phyloP scores from a whole-genome alignment of 2,113 vertebrate genomes.

The Bufo gargarizans region DNA sequence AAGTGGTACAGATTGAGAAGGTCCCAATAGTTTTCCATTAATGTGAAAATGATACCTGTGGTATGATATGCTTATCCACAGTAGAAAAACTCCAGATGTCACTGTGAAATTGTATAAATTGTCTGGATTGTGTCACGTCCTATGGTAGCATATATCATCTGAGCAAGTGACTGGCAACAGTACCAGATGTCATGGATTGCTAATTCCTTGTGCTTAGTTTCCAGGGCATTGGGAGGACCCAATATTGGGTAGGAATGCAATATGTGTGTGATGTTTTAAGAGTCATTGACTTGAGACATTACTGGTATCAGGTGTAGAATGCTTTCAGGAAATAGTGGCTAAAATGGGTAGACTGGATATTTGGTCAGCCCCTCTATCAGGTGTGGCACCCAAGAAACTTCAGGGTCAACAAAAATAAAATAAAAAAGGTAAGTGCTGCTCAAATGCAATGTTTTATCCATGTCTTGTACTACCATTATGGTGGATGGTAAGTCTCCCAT shows the following conservation, averaged over 20 bases:
- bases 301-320: too few species aligned
- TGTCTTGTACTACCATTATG: too few species aligned
- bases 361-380: too few species aligned
- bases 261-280: not conserved
- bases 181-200: conserved; percentile 11
- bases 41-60: conserved; percentile 46
- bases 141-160: not conserved
- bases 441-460: too few species aligned
- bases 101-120: conserved; percentile 50
- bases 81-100: conserved; percentile 49
- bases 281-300: not conserved
- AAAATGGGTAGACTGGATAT: too few species aligned
- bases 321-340: too few species aligned
- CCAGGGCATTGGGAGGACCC: not conserved
- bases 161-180: conserved; percentile 26
- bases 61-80: conserved; percentile 31
- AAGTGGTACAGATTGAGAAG: conserved; percentile 36
- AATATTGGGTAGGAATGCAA: not conserved
- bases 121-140: not conserved
- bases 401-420: too few species aligned
- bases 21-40: conserved; percentile 50
- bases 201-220: not conserved
- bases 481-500: too few species aligned
- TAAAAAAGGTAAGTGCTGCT: too few species aligned
- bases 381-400: too few species aligned